Evolutionary conservation across 2,113 vertebrate genomes (phyloP), one percentile per base, ranked within the genome.

Genomic region (Calidris pygmaea): DNA sequence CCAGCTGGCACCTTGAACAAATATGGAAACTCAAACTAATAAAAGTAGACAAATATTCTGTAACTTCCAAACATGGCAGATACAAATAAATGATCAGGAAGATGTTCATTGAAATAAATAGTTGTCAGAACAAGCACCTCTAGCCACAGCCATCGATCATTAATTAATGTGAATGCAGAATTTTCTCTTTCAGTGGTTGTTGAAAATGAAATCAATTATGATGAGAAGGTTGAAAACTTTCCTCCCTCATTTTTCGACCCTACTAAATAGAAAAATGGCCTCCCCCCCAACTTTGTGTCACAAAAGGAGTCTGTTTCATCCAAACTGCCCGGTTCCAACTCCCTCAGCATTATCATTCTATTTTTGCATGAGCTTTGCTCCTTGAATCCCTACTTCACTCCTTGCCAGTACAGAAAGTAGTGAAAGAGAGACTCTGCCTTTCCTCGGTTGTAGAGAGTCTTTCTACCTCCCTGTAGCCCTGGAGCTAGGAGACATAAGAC

Each of bases 11-110:
- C 27, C 47, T 59, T 88, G 72, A 86, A 66, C 43, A 90, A 92
- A 86, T 73, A 94, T 20, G 52, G 84, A 84, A 94, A 86, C n/a
- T 85, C 35, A 67, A 93, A 37, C 48, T 82, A 93, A 76, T 72
- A 83, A 60, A 76, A 89, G 29, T 60, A 76, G 67, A 48, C 14
- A 76, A 71, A 50, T 22, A 76, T 34, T 86, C 37, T 62, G 2
- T 35, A 74, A 48, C 9, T 65, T 45, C n/a, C 30, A 86, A 77
- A 80, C 9, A 45, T 50, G 68, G 37, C 35, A 86, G 73, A 58
- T 35, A 84, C 14, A 90, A 86, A 65, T 14, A 47, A 10, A 10
- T 62, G 26, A 72, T 63, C 43, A 75, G 22, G 47, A 68, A 79
- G 32, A 7, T 76, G 35, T 39, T 75, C 50, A 56, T 1, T 79